A percentile compares a stretch with the other conserved stretches of the same genome.
Evolutionary conservation across 2,797 vertebrate species (phyloP).

Genomic region (Loriculus beryllinus): DNA sequence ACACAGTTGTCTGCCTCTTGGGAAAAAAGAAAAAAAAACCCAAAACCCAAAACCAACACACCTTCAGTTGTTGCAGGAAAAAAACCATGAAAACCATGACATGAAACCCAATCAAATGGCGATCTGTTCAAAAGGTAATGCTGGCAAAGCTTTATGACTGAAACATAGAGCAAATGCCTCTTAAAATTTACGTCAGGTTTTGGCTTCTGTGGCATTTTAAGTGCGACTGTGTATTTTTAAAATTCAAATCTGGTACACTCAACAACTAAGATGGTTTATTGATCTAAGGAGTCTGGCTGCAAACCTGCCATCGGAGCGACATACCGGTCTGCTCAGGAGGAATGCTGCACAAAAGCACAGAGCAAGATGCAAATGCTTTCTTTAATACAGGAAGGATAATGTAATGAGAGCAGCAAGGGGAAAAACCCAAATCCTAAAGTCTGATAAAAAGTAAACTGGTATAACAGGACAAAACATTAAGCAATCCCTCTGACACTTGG

Average conservation of each 20-base stretch:
- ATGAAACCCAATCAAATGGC: background rate
- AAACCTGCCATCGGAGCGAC: background rate
- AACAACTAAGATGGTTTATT: constrained; percentile 36
- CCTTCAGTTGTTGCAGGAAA: constrained; percentile 1
- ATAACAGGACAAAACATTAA: constrained; percentile 1
- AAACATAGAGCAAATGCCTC: background rate
- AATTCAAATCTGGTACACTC: constrained; percentile 49
- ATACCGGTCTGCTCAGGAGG: background rate
- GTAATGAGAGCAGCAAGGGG: background rate
- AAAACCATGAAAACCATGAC: constrained; percentile 1
- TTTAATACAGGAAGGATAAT: constrained; percentile 10
- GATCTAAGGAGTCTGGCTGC: background rate
- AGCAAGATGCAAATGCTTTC: background rate
- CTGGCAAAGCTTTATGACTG: background rate
- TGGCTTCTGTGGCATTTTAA: constrained; percentile 11
- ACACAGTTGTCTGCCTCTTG: background rate
- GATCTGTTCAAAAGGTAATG: background rate
- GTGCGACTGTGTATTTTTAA: constrained; percentile 3
- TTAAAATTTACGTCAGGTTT: constrained; percentile 26
- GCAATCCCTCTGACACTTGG: background rate
- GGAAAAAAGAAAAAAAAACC: background rate
- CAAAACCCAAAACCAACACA: background rate
- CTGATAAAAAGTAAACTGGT: constrained; percentile 18
- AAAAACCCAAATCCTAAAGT: background rate
- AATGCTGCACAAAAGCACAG: background rate